Evolutionary conservation across 2,888 invertebrate genomes (phyloP).

Genomic region (Nomada fucata): DNA sequence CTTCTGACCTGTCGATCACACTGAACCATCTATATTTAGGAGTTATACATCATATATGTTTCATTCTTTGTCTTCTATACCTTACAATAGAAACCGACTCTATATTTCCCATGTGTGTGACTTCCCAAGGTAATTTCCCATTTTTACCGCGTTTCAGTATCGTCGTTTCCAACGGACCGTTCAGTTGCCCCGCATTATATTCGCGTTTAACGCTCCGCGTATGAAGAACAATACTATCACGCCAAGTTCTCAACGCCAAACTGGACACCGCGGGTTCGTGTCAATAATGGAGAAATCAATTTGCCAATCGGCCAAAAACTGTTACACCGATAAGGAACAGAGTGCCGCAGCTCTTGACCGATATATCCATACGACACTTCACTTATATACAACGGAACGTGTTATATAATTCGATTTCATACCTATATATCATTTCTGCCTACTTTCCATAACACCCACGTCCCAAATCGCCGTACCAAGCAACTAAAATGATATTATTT

Average conservation of each 20-base stretch:
- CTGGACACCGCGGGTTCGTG: no score
- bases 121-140: conserved; percentile 72
- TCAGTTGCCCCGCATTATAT: conserved; percentile 9
- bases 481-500: no score
- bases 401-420: conserved; percentile 2
- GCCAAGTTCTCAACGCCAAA: no score
- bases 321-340: no score
- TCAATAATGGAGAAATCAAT: no score
- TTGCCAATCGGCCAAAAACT: no score
- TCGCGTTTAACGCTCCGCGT: no score
- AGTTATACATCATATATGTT: conserved; percentile 56
- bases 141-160: conserved; percentile 28
- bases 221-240: no score
- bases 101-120: conserved; percentile 62
- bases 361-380: not conserved
- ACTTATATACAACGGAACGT: not conserved
- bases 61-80: conserved; percentile 56
- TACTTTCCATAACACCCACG: no score
- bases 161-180: conserved; percentile 62
- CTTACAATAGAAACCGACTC: conserved; percentile 58
- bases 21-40: conserved; percentile 58
- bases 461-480: no score
- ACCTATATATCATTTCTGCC: not conserved
- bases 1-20: conserved; percentile 52
- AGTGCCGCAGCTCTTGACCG: no score